These are phyloP conservation scores for Montipora capricornis DNA, from an alignment of 64 coral and sea anemone species.

Conservation along the genomic window DNA sequence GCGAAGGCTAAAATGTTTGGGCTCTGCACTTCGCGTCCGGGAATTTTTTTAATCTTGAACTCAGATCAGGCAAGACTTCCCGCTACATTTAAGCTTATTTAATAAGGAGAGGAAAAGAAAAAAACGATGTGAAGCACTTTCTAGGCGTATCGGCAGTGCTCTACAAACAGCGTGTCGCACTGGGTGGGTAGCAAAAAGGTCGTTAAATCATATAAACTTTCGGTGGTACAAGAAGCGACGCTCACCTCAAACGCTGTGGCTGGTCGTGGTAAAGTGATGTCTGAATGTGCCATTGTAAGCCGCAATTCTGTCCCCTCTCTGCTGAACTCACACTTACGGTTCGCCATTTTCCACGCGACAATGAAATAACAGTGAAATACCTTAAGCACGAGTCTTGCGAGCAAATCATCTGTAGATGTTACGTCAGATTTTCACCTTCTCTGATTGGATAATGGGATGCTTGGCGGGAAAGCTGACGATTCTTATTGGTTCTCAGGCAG, in stretches of 20 bases:
- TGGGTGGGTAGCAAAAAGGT: too few relatives aligned
- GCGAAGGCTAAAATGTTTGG: too few relatives aligned
- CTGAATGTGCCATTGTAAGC: neutral
- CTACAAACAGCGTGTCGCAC: too few relatives aligned
- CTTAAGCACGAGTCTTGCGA: neutral
- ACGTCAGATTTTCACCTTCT: neutral
- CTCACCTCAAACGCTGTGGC: neutral
- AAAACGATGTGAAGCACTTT: too few relatives aligned
- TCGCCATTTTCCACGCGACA: neutral
- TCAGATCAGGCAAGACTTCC: too few relatives aligned
- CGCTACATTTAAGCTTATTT: too few relatives aligned
- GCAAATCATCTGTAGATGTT: neutral
- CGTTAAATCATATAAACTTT: too few relatives aligned
- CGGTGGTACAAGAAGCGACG: neutral
- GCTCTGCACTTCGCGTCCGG: neutral
- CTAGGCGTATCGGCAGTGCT: too few relatives aligned
- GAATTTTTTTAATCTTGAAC: too few relatives aligned
- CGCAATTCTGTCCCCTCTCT: conserved; percentile 38
- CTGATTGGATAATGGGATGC: neutral
- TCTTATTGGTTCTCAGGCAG: neutral
- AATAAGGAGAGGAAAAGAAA: too few relatives aligned
- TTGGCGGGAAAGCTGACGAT: conserved; percentile 14
- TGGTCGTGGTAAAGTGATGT: neutral
- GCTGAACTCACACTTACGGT: neutral
- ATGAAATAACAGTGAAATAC: neutral